Evolutionary conservation across 35 echinoderm and acorn worm species (phyloP), one percentile per base, ranked within the genome.

Genomic region (Acanthaster planci): DNA sequence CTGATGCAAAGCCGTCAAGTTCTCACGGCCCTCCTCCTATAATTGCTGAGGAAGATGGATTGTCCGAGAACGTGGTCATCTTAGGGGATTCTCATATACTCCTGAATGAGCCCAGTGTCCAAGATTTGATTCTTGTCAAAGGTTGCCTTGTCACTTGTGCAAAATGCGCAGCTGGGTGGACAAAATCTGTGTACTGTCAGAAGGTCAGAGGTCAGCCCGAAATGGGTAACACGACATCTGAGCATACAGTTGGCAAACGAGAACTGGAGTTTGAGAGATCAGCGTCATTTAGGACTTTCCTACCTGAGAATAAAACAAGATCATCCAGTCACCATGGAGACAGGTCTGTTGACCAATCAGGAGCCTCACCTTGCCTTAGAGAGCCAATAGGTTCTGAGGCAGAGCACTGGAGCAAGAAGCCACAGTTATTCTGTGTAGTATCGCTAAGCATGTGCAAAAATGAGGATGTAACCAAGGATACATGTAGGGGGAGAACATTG

Each of bases 61-160:
- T 31, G 2, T 0, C 51, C 15, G 79, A 21, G 7, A 44, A 81
- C 29, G 79, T 81, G 5, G 51, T 52, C 27, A 32, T 55, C 40
- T 44, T 81, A 19, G 51, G 79, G 1, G 47, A 81, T 27, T 39
- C 42, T 5, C 40, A 18, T n/a, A 16, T 81, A 19, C 42, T 81
- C 51, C 32, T 81, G 15, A 81, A 55, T 21, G 51, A 81, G 50
- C 40, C 40, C 18, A 50, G 53, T 14, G 19, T 81, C 40, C 39
- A 52, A 81, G 79, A 81, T 29, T 19, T 81, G 27, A 34, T 81
- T 18, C n/a, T 81, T 52, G 47, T 81, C 8, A 81, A 81, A 30
- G 47, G 51, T 51, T 52, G 79, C 32, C 51, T 81, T 6, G 44
- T 81, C 51, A 36, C 27, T 22, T 81, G 79, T 81, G 12, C 79